These are phyloP conservation scores for Proisotoma minuta DNA, from an alignment of 2,888 invertebrate genomes.

Conservation along the genomic window DNA sequence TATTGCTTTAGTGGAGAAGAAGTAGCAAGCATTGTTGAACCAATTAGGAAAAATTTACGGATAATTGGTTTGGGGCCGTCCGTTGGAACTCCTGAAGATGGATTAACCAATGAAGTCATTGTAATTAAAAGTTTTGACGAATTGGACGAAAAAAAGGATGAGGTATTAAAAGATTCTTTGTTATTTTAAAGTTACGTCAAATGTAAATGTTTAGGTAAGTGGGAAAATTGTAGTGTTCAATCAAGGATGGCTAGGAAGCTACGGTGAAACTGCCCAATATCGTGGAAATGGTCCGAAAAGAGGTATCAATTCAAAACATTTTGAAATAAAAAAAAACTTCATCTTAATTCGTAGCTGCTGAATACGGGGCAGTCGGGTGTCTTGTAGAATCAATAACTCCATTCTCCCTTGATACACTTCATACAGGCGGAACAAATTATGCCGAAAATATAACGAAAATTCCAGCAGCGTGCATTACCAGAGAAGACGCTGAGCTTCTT, in stretches of 20 bases:
- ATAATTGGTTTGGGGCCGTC: slow-evolving; percentile 23
- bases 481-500: slow-evolving; percentile 72
- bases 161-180: neutral
- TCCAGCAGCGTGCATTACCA: slow-evolving; percentile 68
- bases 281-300: slow-evolving; percentile 47
- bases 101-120: slow-evolving; percentile 19
- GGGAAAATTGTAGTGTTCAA: slow-evolving; percentile 32
- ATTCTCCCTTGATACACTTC: slow-evolving; percentile 51
- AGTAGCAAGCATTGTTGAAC: slow-evolving; percentile 12
- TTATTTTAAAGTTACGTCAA: neutral
- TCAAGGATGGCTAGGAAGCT: slow-evolving; percentile 26
- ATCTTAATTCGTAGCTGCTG: slow-evolving; percentile 49
- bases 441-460: slow-evolving; percentile 58
- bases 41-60: slow-evolving; percentile 8
- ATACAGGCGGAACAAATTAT: slow-evolving; percentile 51
- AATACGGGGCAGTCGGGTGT: slow-evolving; percentile 51
- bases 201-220: neutral
- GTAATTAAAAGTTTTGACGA: slow-evolving; percentile 23
- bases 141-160: slow-evolving; percentile 12
- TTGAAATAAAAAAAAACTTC: slow-evolving; percentile 25
- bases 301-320: no score
- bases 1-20: slow-evolving; percentile 24
- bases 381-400: slow-evolving; percentile 52
- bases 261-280: slow-evolving; percentile 14
- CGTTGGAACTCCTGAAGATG: slow-evolving; percentile 16